Evolutionary conservation across 23 tunicate genomes (phyloP).

Genomic region (Ascidia mentula): DNA sequence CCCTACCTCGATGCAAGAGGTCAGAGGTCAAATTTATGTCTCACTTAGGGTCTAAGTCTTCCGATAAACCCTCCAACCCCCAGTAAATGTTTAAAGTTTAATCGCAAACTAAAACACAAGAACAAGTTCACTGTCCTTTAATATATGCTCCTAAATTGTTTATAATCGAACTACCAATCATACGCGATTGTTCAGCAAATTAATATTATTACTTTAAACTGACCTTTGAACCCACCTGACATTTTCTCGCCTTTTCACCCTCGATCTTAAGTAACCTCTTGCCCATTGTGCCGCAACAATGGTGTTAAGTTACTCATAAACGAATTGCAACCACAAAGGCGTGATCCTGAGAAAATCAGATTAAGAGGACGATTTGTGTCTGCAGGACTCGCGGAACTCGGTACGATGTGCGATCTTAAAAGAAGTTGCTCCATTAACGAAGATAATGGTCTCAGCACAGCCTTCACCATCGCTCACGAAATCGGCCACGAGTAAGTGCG

Average conservation of each 20-base stretch:
- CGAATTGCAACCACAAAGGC: too few relatives aligned
- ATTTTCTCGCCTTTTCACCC: background rate
- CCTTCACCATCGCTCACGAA: constrained; percentile 99
- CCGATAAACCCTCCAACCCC: too few relatives aligned
- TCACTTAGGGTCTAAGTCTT: background rate
- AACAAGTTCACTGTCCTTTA: too few relatives aligned
- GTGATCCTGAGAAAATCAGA: too few relatives aligned
- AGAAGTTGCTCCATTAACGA: constrained; percentile 83
- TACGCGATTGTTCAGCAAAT: background rate
- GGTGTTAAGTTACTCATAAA: too few relatives aligned
- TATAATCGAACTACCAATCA: background rate
- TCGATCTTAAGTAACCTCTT: background rate
- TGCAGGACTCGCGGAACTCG: constrained; percentile 86
- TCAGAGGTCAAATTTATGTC: background rate
- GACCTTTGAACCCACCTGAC: background rate
- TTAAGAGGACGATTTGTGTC: too few relatives aligned
- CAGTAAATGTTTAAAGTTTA: too few relatives aligned
- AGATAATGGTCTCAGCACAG: constrained; percentile 92
- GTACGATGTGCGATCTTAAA: constrained; percentile 80
- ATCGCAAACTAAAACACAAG: too few relatives aligned
- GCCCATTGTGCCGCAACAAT: background rate
- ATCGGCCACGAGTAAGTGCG: constrained; percentile 99
- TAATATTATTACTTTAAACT: background rate
- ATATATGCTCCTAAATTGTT: background rate
- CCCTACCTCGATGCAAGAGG: background rate